Evolutionary conservation across 2,113 vertebrate genomes (phyloP).

Genomic region (Nicator chloris): DNA sequence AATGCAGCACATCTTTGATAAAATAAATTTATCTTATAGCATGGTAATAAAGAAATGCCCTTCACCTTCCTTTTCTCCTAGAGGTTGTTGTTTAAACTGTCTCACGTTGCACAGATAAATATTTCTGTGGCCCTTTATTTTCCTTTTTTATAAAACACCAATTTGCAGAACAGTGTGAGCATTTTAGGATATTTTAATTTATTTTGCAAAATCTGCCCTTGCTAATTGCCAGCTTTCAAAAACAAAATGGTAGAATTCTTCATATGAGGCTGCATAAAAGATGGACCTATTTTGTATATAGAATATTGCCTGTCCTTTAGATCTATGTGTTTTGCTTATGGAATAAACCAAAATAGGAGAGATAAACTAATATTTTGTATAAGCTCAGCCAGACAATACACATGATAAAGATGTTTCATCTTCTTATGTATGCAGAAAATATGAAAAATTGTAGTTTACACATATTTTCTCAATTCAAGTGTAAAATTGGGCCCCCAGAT

Average conservation of each 20-base stretch:
- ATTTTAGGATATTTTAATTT: background rate
- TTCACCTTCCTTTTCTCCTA: background rate
- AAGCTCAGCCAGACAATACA: slow-evolving; percentile 98
- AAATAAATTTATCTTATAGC: background rate
- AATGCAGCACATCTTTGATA: background rate
- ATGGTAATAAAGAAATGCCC: background rate
- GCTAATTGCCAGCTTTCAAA: slow-evolving; percentile 16
- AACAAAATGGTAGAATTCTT: slow-evolving; percentile 63
- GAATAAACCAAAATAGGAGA: slow-evolving; percentile 91
- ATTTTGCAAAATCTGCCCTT: background rate
- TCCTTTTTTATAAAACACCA: background rate
- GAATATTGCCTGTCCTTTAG: slow-evolving; percentile 94
- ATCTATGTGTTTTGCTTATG: slow-evolving; percentile 95
- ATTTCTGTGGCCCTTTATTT: background rate
- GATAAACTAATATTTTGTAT: slow-evolving; percentile 99
- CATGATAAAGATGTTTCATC: slow-evolving; percentile 99
- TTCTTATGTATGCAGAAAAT: slow-evolving; percentile 99
- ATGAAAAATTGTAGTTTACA: slow-evolving; percentile 99
- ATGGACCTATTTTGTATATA: slow-evolving; percentile 89
- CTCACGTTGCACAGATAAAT: background rate
- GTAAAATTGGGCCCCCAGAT: slow-evolving; percentile 89
- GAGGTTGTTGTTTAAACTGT: slow-evolving; percentile 9
- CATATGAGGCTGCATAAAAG: slow-evolving; percentile 87
- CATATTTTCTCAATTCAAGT: slow-evolving; percentile 92
- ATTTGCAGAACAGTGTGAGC: background rate